Evolutionary conservation across 2,113 vertebrate genomes (phyloP), one percentile per base, ranked within the genome.

Genomic region (Panthera uncia): DNA sequence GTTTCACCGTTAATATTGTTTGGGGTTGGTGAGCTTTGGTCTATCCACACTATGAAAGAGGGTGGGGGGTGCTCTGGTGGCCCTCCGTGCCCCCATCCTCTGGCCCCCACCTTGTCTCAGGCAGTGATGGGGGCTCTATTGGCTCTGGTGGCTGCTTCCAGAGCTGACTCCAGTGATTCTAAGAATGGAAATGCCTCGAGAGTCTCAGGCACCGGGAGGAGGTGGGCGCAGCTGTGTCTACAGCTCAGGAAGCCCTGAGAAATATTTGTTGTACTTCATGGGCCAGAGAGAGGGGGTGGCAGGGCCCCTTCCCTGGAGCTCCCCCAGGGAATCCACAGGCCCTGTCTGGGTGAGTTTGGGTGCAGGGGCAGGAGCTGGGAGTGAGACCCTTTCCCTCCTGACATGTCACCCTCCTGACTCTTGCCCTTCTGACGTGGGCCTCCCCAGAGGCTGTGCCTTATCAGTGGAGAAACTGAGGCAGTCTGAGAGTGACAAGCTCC

Each of bases 141-240:
- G 21, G 31, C 65, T 78, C 38, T 63, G 63, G 48, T 8, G 79
- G 68, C 65, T 19, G 87, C 80, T 95, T 89, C 82, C 80, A 57
- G 92, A 96, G 68, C 90, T 63, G 83, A 80, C 23, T 66, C 3
- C 0, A 36, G 71, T 78, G 84, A 84, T 96, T 98, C 97, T 97
- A 94, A 96, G 97, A 95, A 95, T 73, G 94, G 92, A 80, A 90
- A 89, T 93, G 74, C 90, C 83, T 97, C 18, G 50, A 92, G 92
- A 83, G 87, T n/a, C 55, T 71, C 76, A 80, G 85, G 61, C 80
- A 38, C 21, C 25, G 1, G 41, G 29, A 93, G 84, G 97, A 96
- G 90, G 96, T 95, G 92, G 97, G 96, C 1, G 48, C 76, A 91
- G 92, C 94, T 78, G 66, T 65, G 68, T 84, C 87, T 13, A 16